Conservation (phyloP, 1,140 invertebrate genomes). For the Halictus rubicundus region DNA sequence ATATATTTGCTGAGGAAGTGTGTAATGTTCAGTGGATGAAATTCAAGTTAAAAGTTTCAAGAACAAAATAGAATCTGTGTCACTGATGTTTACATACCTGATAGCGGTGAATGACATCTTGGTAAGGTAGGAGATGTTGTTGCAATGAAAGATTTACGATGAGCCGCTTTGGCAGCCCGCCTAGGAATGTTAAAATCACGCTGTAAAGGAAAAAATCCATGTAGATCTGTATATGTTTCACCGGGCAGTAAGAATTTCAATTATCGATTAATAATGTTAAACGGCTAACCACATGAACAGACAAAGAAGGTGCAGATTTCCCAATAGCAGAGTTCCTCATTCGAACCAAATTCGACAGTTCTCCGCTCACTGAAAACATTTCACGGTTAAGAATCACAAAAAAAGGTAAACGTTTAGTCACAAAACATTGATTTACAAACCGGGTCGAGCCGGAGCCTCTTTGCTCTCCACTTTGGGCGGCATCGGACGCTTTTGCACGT, state of each 20-base stretch:
- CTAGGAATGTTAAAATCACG: conserved; percentile 79
- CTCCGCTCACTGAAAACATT: conserved; percentile 74
- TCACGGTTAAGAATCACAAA: not conserved
- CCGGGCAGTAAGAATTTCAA: conserved; percentile 7
- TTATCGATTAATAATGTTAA: not conserved
- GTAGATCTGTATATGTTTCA: not conserved
- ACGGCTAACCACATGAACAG: conserved; percentile 88
- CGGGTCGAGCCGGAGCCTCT: conserved; percentile 76
- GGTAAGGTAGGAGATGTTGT: conserved; percentile 88
- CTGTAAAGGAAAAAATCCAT: conserved; percentile 77
- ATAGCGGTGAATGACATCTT: conserved; percentile 89
- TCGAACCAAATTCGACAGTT: conserved; percentile 89
- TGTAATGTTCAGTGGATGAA: conserved; percentile 1
- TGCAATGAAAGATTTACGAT: conserved; percentile 85
- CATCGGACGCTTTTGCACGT: conserved; percentile 59
- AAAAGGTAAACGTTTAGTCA: conserved; percentile 25
- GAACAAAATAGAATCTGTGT: not conserved
- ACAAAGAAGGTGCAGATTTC: conserved; percentile 94
- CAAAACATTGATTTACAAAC: conserved; percentile 44
- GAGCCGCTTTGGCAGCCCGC: conserved; percentile 81
- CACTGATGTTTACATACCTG: conserved; percentile 75
- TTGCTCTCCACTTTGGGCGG: conserved; percentile 74
- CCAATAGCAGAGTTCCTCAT: conserved; percentile 93
- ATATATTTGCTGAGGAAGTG: conserved; percentile 50
- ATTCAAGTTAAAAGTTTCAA: not conserved